Evolutionary conservation across 2,797 vertebrate genomes (phyloP).

Genomic region (Sebastes flavidus): DNA sequence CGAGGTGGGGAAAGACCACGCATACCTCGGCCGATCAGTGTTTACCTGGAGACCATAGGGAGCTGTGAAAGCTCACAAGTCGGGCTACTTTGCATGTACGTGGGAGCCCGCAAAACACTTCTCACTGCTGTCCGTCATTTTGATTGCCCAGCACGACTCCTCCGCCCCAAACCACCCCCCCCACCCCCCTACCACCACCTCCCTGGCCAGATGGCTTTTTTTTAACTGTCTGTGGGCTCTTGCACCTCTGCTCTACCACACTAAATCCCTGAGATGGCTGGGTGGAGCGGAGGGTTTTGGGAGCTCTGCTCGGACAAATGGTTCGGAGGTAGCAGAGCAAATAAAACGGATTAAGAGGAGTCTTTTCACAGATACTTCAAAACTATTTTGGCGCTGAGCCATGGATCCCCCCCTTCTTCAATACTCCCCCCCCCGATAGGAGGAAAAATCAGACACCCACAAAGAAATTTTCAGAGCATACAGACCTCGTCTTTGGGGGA

Average conservation of each 20-base stretch:
- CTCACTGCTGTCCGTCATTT: conserved; percentile 95
- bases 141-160: conserved; percentile 95
- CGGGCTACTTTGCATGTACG: conserved; percentile 96
- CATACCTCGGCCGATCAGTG: conserved; percentile 74
- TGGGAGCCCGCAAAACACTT: conserved; percentile 96
- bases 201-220: conserved; percentile 94
- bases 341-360: conserved; percentile 95
- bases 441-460: conserved; percentile 66
- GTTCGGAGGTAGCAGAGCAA: conserved; percentile 94
- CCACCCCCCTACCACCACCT: conserved; percentile 30
- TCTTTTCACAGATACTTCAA: conserved; percentile 87
- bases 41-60: conserved; percentile 87
- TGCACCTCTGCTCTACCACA: conserved; percentile 96
- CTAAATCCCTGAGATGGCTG: conserved; percentile 87
- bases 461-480: conserved; percentile 63
- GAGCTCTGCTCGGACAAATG: conserved; percentile 92
- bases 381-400: conserved; percentile 80
- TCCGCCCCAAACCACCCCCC: conserved; percentile 77
- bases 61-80: conserved; percentile 93
- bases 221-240: conserved; percentile 93
- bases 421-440: conserved; percentile 30
- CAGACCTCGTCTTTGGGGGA: conserved; percentile 36
- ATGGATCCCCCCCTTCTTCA: conserved; percentile 32
- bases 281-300: conserved; percentile 66
- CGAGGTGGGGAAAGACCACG: conserved; percentile 58